A percentile compares a stretch with the other conserved stretches of the same genome.
Conservation (phyloP, 1,140 invertebrate species). For the Drosophila tristis region DNA sequence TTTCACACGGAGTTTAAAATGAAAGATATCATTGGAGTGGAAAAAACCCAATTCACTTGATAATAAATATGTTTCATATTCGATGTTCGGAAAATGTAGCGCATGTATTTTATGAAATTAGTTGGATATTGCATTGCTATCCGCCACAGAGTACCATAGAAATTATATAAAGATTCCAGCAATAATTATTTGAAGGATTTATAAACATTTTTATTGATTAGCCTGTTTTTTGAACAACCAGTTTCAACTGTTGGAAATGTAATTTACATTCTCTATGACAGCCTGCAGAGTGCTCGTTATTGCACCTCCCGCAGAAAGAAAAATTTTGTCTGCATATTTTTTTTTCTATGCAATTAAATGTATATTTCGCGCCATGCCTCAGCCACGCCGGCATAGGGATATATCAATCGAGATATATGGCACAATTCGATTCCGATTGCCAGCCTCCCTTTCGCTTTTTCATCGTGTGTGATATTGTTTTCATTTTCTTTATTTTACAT, state of each 20-base stretch:
- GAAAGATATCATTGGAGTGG: no score
- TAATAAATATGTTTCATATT: no score
- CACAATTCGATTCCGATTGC: neutral
- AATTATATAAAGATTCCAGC: no score
- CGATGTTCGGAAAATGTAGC: no score
- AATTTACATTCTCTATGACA: constrained; percentile 67
- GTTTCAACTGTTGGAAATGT: constrained; percentile 32
- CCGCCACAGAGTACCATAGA: no score
- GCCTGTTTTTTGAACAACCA: neutral
- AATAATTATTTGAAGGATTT: no score
- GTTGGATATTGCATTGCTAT: no score
- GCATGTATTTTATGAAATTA: no score
- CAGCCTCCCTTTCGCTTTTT: neutral
- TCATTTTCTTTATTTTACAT: constrained; percentile 42
- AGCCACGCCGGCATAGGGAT: constrained; percentile 34
- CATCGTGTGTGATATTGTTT: constrained; percentile 9
- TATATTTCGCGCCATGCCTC: constrained; percentile 67
- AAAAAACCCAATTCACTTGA: no score
- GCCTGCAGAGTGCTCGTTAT: constrained; percentile 29
- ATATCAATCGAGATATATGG: constrained; percentile 43
- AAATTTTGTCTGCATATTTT: constrained; percentile 47
- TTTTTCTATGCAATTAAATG: constrained; percentile 76
- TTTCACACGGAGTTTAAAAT: no score
- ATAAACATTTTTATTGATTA: no score
- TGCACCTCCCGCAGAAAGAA: constrained; percentile 34